Conservation (phyloP, 2,113 vertebrate species). For the Phylloscopus trochilus region DNA sequence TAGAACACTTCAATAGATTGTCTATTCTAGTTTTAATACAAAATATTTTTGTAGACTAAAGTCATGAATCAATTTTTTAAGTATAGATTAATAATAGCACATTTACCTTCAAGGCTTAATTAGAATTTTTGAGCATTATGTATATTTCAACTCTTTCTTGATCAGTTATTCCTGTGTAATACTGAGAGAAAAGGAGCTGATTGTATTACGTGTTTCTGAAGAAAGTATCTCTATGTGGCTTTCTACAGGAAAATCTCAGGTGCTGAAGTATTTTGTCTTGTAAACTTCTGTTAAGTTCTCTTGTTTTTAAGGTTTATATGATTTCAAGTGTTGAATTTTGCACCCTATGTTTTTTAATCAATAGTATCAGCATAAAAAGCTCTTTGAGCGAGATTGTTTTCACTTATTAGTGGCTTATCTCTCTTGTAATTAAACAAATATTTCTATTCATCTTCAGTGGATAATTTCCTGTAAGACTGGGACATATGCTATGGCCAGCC, state of each 20-base stretch:
- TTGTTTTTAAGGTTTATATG: conserved; percentile 1
- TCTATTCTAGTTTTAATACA: background rate
- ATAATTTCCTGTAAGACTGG: background rate
- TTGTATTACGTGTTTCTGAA: conserved; percentile 32
- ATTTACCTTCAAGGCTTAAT: background rate
- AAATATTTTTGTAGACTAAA: background rate
- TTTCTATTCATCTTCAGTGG: background rate
- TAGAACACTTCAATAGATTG: background rate
- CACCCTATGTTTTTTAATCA: conserved; percentile 6
- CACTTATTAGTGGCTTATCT: background rate
- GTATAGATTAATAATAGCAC: background rate
- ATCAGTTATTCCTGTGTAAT: background rate
- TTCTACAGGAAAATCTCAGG: conserved; percentile 60
- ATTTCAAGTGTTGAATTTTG: conserved; percentile 20
- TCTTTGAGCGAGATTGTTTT: background rate
- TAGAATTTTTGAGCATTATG: background rate
- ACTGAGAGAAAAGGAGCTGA: background rate
- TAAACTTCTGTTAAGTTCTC: conserved; percentile 15
- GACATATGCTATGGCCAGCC: background rate
- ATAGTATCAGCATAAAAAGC: background rate
- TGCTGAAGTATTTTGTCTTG: conserved; percentile 41
- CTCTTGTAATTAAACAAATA: background rate
- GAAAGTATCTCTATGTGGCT: background rate
- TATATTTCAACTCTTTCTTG: background rate
- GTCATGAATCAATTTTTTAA: background rate